A percentile compares a stretch with the other conserved stretches of the same genome.
Evolutionary conservation across 2,888 invertebrate species (phyloP).

Genomic region (Nomada lathburiana): DNA sequence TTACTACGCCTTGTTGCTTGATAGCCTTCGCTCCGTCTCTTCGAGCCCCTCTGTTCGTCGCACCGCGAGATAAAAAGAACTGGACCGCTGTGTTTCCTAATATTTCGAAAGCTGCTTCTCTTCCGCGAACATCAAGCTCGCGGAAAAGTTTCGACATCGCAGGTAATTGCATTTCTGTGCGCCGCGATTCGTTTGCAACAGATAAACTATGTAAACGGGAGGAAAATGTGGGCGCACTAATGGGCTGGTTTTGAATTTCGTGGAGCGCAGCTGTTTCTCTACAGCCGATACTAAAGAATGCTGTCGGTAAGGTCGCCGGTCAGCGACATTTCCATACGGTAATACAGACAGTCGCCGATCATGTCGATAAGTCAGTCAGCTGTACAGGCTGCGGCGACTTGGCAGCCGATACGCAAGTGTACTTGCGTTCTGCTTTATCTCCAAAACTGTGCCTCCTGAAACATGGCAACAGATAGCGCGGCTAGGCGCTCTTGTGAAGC

Average conservation of each 20-base stretch:
- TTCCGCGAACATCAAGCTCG: neutral
- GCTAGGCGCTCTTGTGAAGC: neutral
- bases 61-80: neutral
- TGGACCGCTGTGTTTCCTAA: too few relatives aligned
- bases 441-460: too few relatives aligned
- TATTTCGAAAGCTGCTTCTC: neutral
- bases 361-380: neutral
- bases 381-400: neutral
- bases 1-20: constrained; percentile 74
- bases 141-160: neutral
- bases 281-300: neutral
- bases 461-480: too few relatives aligned
- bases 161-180: neutral
- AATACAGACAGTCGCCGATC: neutral
- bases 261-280: neutral
- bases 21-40: constrained; percentile 63
- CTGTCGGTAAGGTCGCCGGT: neutral
- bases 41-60: neutral
- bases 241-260: too few relatives aligned
- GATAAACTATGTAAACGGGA: too few relatives aligned
- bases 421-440: neutral
- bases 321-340: too few relatives aligned
- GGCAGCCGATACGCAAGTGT: neutral
- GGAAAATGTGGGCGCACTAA: too few relatives aligned
- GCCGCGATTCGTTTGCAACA: too few relatives aligned